Percentiles rank a stretch among this genome's conserved stretches.
These are phyloP conservation scores for Serrognathus titanus DNA, from an alignment of 2,888 invertebrate genomes.

Conservation along the genomic window DNA sequence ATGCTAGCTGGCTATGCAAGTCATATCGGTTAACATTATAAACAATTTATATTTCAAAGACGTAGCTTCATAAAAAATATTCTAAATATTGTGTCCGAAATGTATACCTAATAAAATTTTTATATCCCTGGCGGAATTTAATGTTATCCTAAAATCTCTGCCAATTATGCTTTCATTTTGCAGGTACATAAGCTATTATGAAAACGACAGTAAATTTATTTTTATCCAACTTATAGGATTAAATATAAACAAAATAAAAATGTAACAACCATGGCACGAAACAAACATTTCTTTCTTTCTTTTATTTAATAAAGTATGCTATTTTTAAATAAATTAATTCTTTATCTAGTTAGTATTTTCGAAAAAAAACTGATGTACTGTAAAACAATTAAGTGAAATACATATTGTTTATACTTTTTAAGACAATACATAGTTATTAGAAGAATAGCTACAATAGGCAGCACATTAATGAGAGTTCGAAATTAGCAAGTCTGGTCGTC, in stretches of 20 bases:
- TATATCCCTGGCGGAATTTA: no score
- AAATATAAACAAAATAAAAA: slow-evolving; percentile 7
- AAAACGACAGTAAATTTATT: no score
- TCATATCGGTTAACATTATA: no score
- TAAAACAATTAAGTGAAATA: no score
- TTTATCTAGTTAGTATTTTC: no score
- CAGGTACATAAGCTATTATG: neutral
- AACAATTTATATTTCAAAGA: no score
- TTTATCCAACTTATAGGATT: neutral
- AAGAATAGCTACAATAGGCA: slow-evolving; percentile 44
- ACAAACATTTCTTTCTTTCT: no score
- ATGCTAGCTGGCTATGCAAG: slow-evolving; percentile 18
- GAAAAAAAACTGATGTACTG: no score
- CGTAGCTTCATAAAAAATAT: neutral
- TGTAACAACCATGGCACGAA: neutral
- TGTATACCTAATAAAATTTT: neutral
- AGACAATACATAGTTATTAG: slow-evolving; percentile 33
- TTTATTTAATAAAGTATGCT: no score
- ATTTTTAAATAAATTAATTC: no score
- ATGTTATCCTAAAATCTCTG: neutral
- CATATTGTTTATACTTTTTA: neutral
- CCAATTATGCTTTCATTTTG: neutral
- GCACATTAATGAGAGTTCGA: slow-evolving; percentile 37
- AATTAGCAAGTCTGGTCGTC: slow-evolving; percentile 45
- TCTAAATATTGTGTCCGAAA: neutral